Percentiles rank a stretch among this genome's conserved stretches.
Evolutionary conservation across 1,140 invertebrate species (phyloP).

Genomic region (Coenobita brevimanus): DNA sequence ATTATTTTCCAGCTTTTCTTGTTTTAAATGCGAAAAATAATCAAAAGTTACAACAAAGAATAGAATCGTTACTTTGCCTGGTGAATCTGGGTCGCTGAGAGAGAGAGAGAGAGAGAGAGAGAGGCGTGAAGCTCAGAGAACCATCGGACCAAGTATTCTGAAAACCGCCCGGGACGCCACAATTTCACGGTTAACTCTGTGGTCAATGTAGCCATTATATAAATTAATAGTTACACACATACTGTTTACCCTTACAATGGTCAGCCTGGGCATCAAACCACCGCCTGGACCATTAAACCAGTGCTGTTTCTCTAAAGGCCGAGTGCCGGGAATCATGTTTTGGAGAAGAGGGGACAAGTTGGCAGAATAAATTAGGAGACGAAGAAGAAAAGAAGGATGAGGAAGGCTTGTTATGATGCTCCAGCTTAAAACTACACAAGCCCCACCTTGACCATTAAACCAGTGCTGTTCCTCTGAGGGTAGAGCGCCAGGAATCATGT

Average conservation of each 20-base stretch:
- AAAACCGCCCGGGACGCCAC: background rate
- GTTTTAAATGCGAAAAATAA: no score
- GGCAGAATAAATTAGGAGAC: no score
- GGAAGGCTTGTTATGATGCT: no score
- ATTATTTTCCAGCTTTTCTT: no score
- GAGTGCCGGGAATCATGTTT: slow-evolving; percentile 57
- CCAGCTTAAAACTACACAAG: no score
- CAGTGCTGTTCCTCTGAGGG: no score
- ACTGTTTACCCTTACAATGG: slow-evolving; percentile 64
- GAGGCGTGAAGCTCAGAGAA: slow-evolving; percentile 19
- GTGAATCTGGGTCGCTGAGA: no score
- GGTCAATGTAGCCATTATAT: slow-evolving; percentile 67
- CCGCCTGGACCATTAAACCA: slow-evolving; percentile 46
- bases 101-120: background rate
- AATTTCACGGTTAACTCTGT: slow-evolving; percentile 65
- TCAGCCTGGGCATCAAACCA: slow-evolving; percentile 41
- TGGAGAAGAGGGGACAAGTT: slow-evolving; percentile 53
- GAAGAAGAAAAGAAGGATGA: no score
- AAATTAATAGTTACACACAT: slow-evolving; percentile 67
- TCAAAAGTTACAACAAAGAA: no score
- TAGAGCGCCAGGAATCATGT: no score
- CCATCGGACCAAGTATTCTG: slow-evolving; percentile 44
- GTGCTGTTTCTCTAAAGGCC: slow-evolving; percentile 55
- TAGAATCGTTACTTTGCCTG: no score
- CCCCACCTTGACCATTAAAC: no score